phyloP scores from a whole-genome alignment of 2,888 invertebrate species.

The Troides helena region DNA sequence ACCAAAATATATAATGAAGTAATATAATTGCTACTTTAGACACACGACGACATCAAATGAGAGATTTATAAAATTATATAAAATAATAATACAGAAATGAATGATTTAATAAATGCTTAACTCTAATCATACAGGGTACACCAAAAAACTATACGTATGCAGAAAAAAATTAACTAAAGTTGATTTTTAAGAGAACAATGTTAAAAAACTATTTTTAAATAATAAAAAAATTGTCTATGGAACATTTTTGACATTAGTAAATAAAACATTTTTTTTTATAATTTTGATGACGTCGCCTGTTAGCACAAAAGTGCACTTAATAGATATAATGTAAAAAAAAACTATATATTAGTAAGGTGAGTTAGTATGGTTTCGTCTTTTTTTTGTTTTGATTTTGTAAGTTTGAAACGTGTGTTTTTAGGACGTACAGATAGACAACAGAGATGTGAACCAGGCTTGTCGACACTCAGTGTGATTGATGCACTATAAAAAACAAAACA shows the following conservation, averaged over 20 bases:
- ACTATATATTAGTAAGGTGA: conserved; percentile 58
- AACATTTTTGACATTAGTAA: not conserved
- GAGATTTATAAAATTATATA: conserved; percentile 26
- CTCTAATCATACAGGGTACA: conserved; percentile 23
- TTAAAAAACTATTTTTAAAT: not conserved
- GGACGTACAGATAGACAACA: conserved; percentile 77
- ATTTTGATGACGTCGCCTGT: conserved; percentile 6
- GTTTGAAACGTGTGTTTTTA: conserved; percentile 72
- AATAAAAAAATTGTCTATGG: not conserved
- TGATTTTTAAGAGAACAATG: not conserved
- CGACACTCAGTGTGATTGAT: conserved; percentile 61
- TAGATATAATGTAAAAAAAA: conserved; percentile 31
- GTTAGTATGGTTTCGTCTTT: conserved; percentile 71
- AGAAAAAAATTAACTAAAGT: not conserved
- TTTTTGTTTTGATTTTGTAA: conserved; percentile 50
- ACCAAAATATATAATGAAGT: conserved; percentile 27
- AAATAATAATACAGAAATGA: conserved; percentile 18
- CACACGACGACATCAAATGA: conserved; percentile 55
- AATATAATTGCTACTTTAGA: conserved; percentile 44
- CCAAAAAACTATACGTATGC: conserved; percentile 16
- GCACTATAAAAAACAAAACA: conserved; percentile 41
- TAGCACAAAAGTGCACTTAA: conserved; percentile 11
- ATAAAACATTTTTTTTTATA: not conserved
- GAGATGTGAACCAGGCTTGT: conserved; percentile 58
- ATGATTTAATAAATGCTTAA: conserved; percentile 16